Base-by-base conservation (phyloP, 2,797 vertebrate genomes). In the Myotis daubentonii region DNA sequence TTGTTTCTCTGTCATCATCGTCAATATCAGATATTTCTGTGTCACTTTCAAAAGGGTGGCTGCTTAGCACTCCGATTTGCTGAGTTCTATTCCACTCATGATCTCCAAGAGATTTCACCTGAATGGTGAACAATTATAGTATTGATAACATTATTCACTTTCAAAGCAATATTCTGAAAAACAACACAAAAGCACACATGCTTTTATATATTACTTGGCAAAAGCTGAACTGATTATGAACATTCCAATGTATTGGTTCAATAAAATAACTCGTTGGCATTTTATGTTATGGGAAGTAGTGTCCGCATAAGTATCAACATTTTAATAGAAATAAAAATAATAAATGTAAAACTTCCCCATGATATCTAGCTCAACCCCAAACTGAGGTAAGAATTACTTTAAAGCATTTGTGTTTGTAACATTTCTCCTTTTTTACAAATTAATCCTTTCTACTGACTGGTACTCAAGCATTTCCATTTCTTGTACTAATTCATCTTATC, bases 21-120 rank as follows among this genome's bases (percentile, higher is more conserved):
- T 99, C 99, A 2, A 99, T 99, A 98, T 99, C 99, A 0, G 99
- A 99, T 99, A 99, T 99, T 98, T 99, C 99, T 0, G 99, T 99
- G 97, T 99, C 99, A 4, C 99, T 99, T 97, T 99, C 99, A 53
- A 99, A 99, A 1, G 98, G 99, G 96, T 99, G 99, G 62, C 99
- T 99, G 53, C 99, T 99, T 95, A 99, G 98, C 55, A 99, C 98
- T 0, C 99, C 98, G 0, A 99, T 98, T 98, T 99, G 99, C 97
- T 99, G 99, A 0, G 99, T 99, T 96, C 99, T 99, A 0, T 98
- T 98, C 99, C 99, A 99, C 90, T 99, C 99, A 0, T 99, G 99
- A 97, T 99, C 99, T 0, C 99, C 99, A 82, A 99, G 98, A 0
- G 99, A 99, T 96, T 99, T 99, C 0, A 99, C 99, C 99, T 99